Evolutionary conservation across 2,113 vertebrate species (phyloP), one percentile per base, ranked within the genome.

Genomic region (Formicarius rufipectus): DNA sequence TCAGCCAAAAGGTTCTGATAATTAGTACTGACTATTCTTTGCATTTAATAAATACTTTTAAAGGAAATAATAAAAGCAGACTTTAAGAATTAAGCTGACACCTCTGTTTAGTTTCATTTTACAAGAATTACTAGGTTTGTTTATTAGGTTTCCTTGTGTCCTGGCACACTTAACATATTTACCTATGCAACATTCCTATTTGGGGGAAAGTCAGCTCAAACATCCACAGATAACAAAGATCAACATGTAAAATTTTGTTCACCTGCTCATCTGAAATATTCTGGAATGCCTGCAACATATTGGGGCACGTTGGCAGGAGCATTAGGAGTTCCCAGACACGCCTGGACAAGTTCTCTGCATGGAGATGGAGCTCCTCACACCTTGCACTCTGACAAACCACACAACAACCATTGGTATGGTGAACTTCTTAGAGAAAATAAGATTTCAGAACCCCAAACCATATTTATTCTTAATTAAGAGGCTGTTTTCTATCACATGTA

Each of bases 241-340:
- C 90, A 82, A 79, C 3, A 44, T 1, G 18, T 18, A 59, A 87
- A 91, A 50, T 16, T 68, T 53, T 56, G 93, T 97, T 98, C 50
- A 99, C 99, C 98, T 99, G 98, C 79, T 99, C 99, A 73, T 99
- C 99, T 1, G 99, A 99, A 97, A 99, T 99, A 98, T 98, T 99
- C 97, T 99, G 99, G 98, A 99, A 99, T 84, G 99, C 99, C 97
- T 98, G 99, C 85, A 99, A 97, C 99, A 99, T 99, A 97, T 99
- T 99, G 96, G 99, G 99, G 97, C 99, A 99, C 0, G 99, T 99
- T 69, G 99, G 99, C 68, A 99, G 98, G 82, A 99, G 98, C 99
- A 99, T 99, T 76, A 99, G 97, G 28, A 99, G 98, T 95, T 99
- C 99, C 99, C 99, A 99, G 27, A 99, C 99, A 42, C 99, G 98